Base-by-base conservation (phyloP, 2,888 invertebrate species). In the Diplolepis rosae region DNA sequence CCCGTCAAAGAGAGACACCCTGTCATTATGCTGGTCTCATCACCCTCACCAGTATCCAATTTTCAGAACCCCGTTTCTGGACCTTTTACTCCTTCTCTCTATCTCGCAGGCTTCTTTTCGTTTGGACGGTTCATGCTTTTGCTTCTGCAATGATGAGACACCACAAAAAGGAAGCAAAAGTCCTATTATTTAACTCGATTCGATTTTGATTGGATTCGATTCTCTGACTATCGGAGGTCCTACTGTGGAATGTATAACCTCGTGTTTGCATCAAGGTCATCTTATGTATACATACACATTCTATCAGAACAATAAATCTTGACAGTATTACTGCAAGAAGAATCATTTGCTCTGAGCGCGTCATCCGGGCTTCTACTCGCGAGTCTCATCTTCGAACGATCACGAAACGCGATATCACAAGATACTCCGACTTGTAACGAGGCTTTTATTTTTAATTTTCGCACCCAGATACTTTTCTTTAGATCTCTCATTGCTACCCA, bases 1-100 rank as follows among this genome's bases (percentile, higher is more conserved):
- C 81, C n/a, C n/a, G n/a, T n/a, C n/a, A n/a, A n/a, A n/a, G n/a
- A n/a, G 82, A 79, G 78, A 80, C 84, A 86, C 86, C 85, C 86
- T 86, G 84, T 86, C 84, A 86, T 86, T 86, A 86, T 84, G 84
- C 85, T 85, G 84, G 83, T 83, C 84, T 83, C 86, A 85, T 86
- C 84, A 83, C 80, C 84, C 84, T 82, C 82, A 82, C 84, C 83
- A 82, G 74, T 79, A 74, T 74, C 78, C 80, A 84, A 85, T 84
- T 84, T 84, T 79, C 83, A 78, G 75, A 76, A 76, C 79, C 71
- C 77, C 80, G 66, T 69, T 68, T 65, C 32, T 56, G 66, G 65
- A 48, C 56, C 71, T 73, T 65, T 71, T 72, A 13, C 30, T 15
- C 65, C 11, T 3, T 42, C 2, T n/a, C 28, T 18, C 2, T 15